These are phyloP conservation scores for Zenarchopterus dispar DNA, from an alignment of 2,797 vertebrate genomes.

Conservation along the genomic window DNA sequence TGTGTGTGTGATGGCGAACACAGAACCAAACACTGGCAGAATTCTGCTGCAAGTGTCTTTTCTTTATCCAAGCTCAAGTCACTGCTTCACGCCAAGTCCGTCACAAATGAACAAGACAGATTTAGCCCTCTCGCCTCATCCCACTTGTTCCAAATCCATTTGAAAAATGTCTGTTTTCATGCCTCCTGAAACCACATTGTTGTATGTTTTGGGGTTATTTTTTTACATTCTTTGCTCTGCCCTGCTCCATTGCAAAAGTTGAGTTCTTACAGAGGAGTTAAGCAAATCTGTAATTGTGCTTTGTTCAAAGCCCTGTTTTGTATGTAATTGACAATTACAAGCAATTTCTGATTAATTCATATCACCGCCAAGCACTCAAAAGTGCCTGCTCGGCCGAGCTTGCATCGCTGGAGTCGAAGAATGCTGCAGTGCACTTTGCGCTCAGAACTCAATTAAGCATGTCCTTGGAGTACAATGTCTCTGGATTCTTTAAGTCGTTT, in stretches of 20 bases:
- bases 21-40: conserved; percentile 76
- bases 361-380: conserved; percentile 39
- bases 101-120: conserved; percentile 77
- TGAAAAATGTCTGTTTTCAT: conserved; percentile 72
- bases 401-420: conserved; percentile 42
- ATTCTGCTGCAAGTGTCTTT: conserved; percentile 77
- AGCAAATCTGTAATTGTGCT: conserved; percentile 54
- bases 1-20: conserved; percentile 55
- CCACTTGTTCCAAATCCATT: conserved; percentile 74
- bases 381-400: conserved; percentile 45
- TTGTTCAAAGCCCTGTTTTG: conserved; percentile 49
- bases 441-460: conserved; percentile 71
- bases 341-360: conserved; percentile 64
- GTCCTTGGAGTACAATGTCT: conserved; percentile 75
- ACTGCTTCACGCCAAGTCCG: conserved; percentile 79
- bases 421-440: conserved; percentile 57
- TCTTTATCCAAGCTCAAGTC: conserved; percentile 78
- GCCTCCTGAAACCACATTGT: conserved; percentile 70
- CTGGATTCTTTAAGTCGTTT: conserved; percentile 69
- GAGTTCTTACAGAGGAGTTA: conserved; percentile 46
- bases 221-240: conserved; percentile 55
- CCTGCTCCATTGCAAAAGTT: conserved; percentile 47
- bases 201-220: conserved; percentile 63
- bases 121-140: conserved; percentile 72
- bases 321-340: conserved; percentile 57